A percentile compares a stretch with the other conserved stretches of the same genome.
Conservation (phyloP, 2,888 invertebrate species). For the Bombylius major region DNA sequence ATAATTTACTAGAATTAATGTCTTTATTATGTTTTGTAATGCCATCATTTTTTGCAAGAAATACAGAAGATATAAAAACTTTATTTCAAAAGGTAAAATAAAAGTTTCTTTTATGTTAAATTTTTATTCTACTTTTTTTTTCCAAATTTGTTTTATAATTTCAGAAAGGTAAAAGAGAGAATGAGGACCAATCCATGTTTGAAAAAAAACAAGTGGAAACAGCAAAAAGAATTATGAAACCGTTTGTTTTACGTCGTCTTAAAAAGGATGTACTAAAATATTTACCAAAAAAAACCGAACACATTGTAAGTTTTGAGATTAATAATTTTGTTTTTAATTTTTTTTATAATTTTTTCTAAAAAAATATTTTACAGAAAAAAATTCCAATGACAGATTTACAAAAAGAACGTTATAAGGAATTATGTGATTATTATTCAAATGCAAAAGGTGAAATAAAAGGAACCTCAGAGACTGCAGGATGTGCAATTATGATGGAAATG, state of each 20-base stretch:
- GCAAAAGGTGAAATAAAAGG: conserved; percentile 46
- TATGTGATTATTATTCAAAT: conserved; percentile 55
- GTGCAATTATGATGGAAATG: conserved; percentile 84
- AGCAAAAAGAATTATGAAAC: conserved; percentile 92
- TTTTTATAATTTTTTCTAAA: too few species aligned
- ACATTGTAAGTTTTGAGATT: conserved; percentile 40
- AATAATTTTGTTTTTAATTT: background rate
- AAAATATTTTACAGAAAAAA: conserved; percentile 24
- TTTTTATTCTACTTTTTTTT: conserved; percentile 15
- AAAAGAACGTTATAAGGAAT: conserved; percentile 56
- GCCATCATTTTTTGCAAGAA: conserved; percentile 86
- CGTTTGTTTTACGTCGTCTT: conserved; percentile 79
- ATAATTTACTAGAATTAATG: conserved; percentile 90
- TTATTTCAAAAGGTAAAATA: conserved; percentile 67
- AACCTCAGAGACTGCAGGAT: conserved; percentile 48
- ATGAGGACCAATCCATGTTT: conserved; percentile 60
- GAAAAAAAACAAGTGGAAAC: conserved; percentile 82
- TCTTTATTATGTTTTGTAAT: conserved; percentile 90
- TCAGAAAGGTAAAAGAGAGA: conserved; percentile 40
- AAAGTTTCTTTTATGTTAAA: conserved; percentile 22
- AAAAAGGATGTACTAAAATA: conserved; percentile 78
- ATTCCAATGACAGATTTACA: conserved; percentile 62
- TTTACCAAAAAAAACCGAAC: conserved; percentile 70
- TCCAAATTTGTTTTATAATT: conserved; percentile 12
- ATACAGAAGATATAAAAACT: conserved; percentile 74